Conservation (phyloP, 2,113 vertebrate genomes). For the Elachura formosa region DNA sequence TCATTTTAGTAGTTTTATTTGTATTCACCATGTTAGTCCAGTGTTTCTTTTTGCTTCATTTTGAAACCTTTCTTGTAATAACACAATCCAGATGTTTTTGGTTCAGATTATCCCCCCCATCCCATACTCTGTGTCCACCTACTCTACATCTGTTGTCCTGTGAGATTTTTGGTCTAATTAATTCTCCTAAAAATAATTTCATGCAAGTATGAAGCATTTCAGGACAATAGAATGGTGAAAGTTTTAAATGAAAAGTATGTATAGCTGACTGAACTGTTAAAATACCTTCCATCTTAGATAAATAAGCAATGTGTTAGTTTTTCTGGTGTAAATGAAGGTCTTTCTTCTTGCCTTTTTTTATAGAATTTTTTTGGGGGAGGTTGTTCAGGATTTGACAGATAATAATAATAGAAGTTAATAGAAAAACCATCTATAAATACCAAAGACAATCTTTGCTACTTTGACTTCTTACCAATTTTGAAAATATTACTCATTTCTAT, state of each 20-base stretch:
- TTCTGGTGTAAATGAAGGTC: background rate
- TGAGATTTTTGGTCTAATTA: background rate
- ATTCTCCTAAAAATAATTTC: background rate
- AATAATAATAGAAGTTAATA: too few relatives aligned
- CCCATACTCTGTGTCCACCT: background rate
- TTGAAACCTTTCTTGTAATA: background rate
- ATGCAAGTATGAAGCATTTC: background rate
- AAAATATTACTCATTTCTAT: background rate
- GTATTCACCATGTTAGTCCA: background rate
- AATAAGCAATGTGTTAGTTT: background rate
- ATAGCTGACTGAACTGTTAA: background rate
- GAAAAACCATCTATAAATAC: background rate
- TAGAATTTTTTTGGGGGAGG: fast-evolving
- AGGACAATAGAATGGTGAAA: background rate
- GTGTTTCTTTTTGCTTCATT: background rate
- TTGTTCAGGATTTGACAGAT: background rate
- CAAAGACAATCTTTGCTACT: background rate
- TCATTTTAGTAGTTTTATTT: background rate
- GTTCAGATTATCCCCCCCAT: background rate
- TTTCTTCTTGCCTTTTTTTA: background rate
- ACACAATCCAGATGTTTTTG: background rate
- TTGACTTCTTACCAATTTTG: background rate
- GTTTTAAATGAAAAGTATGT: background rate
- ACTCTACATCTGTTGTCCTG: background rate
- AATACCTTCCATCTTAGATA: background rate